phyloP scores from a whole-genome alignment of 2,113 vertebrate species.

The Saguinus midas region DNA sequence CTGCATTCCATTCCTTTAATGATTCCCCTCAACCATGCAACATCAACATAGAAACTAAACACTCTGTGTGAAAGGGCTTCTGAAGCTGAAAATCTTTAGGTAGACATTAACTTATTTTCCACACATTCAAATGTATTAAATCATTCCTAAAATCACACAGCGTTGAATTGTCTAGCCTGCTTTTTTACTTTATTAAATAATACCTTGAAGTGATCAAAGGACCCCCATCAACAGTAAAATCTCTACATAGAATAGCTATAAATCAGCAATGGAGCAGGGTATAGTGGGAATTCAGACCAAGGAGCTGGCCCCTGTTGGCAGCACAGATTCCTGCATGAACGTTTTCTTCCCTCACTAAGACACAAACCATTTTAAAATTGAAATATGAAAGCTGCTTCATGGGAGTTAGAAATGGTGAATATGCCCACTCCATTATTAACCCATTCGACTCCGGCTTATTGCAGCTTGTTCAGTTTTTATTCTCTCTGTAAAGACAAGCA shows the following conservation, averaged over 20 bases:
- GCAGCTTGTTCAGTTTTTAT: neutral
- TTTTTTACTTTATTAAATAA: neutral
- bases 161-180: neutral
- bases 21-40: neutral
- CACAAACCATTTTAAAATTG: neutral
- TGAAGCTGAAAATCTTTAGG: neutral
- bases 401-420: neutral
- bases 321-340: neutral
- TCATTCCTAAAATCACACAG: neutral
- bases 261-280: neutral
- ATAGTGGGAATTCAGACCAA: neutral
- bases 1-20: neutral
- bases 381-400: neutral
- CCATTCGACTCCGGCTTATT: neutral
- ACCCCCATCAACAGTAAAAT: neutral
- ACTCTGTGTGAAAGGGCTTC: neutral
- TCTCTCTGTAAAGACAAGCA: neutral
- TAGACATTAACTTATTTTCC: neutral
- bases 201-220: neutral
- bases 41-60: neutral
- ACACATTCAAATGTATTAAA: slow-evolving; percentile 24
- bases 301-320: neutral
- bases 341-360: neutral
- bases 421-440: neutral
- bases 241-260: neutral